A percentile compares a stretch with the other conserved stretches of the same genome.
These are phyloP conservation scores for Callipepla californica DNA, from an alignment of 2,113 vertebrate species.

Conservation along the genomic window DNA sequence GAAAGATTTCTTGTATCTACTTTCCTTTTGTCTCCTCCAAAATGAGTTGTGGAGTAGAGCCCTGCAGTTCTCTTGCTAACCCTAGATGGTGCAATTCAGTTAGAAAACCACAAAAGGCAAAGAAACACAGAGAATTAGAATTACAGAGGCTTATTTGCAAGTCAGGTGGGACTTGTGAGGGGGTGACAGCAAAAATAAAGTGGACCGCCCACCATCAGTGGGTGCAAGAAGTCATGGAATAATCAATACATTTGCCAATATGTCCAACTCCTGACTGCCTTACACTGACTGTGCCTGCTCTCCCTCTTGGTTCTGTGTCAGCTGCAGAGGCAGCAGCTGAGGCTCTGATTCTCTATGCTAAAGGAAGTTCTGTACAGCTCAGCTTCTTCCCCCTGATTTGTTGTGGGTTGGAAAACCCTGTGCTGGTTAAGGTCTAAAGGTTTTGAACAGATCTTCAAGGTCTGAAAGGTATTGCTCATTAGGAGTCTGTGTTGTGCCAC, in stretches of 20 bases:
- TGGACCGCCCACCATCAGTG: neutral
- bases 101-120: neutral
- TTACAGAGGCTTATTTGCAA: neutral
- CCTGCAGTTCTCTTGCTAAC: neutral
- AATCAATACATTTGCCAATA: neutral
- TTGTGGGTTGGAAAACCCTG: rapidly evolving
- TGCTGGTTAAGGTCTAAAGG: neutral
- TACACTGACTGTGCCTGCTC: neutral
- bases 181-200: neutral
- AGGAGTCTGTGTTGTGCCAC: neutral
- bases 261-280: neutral
- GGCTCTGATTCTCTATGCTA: neutral
- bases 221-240: neutral
- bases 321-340: neutral
- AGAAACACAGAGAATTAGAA: neutral
- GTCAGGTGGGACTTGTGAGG: neutral
- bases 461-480: neutral
- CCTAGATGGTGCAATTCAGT: conserved; percentile 56
- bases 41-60: neutral
- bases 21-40: neutral
- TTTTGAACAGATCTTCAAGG: neutral
- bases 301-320: neutral
- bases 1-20: neutral
- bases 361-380: neutral
- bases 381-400: neutral